Evolutionary conservation across 2,113 vertebrate genomes (phyloP).

Genomic region (Pristiophorus japonicus): DNA sequence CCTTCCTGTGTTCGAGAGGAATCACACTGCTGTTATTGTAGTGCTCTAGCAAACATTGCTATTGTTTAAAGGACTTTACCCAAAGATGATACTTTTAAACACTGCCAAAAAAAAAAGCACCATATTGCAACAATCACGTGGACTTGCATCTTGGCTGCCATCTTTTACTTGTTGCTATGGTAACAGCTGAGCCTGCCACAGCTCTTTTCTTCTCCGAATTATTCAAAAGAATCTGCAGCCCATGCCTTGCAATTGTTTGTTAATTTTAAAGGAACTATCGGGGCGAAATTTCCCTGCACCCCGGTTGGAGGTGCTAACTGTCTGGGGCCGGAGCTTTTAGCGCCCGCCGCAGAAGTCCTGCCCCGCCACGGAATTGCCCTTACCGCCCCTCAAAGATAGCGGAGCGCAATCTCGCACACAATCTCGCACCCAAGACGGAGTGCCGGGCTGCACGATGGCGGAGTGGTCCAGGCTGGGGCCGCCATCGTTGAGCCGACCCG

Average conservation of each 20-base stretch:
- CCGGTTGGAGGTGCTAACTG: too few relatives aligned
- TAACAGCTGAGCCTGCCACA: neutral
- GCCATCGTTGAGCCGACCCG: too few relatives aligned
- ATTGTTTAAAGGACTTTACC: neutral
- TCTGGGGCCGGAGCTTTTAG: too few relatives aligned
- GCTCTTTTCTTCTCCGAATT: neutral
- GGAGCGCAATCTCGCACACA: too few relatives aligned
- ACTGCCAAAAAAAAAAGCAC: neutral
- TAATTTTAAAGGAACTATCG: neutral
- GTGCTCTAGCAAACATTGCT: neutral
- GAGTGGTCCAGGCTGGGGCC: too few relatives aligned
- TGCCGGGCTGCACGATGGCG: too few relatives aligned
- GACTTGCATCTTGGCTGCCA: neutral
- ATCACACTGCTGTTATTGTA: neutral
- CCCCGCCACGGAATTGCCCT: too few relatives aligned
- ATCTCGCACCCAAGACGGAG: too few relatives aligned
- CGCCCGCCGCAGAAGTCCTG: too few relatives aligned
- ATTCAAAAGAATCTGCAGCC: neutral
- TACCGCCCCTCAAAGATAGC: too few relatives aligned
- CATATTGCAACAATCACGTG: neutral
- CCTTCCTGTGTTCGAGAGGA: neutral
- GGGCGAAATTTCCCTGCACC: too few relatives aligned
- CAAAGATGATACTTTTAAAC: neutral
- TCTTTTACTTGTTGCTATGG: neutral
- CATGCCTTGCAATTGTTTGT: neutral